Conservation (phyloP, 2,113 vertebrate genomes). For the Menura novaehollandiae region DNA sequence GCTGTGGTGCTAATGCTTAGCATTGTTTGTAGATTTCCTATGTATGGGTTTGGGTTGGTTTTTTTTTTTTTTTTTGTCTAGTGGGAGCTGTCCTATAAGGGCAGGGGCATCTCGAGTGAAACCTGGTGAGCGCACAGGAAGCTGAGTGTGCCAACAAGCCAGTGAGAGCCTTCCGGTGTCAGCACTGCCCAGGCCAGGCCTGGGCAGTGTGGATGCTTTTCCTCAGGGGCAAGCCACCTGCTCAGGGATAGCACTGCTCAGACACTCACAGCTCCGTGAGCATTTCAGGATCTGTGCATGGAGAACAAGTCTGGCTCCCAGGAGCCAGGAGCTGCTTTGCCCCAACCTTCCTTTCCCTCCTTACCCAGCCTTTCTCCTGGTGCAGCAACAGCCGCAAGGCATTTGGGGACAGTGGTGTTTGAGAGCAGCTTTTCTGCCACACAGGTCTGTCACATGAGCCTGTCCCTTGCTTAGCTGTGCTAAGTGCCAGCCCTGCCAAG, state of each 20-base stretch:
- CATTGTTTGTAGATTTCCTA: background rate
- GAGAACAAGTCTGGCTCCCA: background rate
- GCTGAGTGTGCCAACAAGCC: background rate
- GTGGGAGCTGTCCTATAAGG: background rate
- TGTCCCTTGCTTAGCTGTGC: background rate
- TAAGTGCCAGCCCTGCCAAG: background rate
- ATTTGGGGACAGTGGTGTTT: background rate
- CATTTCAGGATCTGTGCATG: background rate
- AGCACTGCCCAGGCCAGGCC: background rate
- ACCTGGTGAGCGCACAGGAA: background rate
- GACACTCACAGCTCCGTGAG: background rate
- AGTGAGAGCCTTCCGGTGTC: background rate
- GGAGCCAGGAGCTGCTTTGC: background rate
- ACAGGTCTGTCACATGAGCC: background rate
- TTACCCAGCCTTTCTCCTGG: background rate
- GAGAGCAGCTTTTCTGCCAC: background rate
- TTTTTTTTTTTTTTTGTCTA: background rate
- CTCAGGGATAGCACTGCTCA: background rate
- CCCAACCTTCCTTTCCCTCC: background rate
- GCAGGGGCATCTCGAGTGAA: background rate
- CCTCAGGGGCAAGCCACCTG: background rate
- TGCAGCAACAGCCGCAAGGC: background rate
- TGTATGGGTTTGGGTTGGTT: background rate
- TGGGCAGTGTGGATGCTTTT: background rate
- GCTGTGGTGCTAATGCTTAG: background rate